Evolutionary conservation across 2,888 invertebrate species (phyloP), one percentile per base, ranked within the genome.

Genomic region (Ommatoiulus sabulosus): DNA sequence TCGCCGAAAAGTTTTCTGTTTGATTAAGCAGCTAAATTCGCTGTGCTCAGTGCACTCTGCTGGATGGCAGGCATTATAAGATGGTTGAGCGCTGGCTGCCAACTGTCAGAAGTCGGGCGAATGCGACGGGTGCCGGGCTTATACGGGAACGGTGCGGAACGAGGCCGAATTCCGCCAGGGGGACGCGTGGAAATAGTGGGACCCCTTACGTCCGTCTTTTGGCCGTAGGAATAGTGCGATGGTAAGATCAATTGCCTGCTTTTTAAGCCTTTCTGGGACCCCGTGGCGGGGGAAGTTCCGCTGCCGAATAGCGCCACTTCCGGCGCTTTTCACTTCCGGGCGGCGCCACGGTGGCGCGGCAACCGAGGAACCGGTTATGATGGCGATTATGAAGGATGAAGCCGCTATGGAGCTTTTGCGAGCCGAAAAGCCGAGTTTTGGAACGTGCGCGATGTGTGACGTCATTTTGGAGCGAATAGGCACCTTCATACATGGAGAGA

Each of bases 11-110:
- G 88, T 89, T 89, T 89, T 89, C 89, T 89, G 89, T 89, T 88
- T 89, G 89, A 89, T 89, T 89, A 89, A 88, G 89, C 89, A 89
- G 89, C 89, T 84, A 89, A 89, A 89, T 89, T 89, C 88, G 88
- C 89, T 84, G 88, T 87, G 88, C 87, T 89, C 88, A 89, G 44
- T 87, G 87, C 89, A 88, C 88, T 87, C 44, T 85, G 44, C 44
- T 44, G 44, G 46, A 85, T 85, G 85, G 85, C 85, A 85, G 46
- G 7, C 85, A 85, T 85, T 85, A 46, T 85, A 88, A 88, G 89
- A 88, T 88, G 89, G 88, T 86, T 35, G 72, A 88, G 84, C 89
- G 48, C 85, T 84, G 84, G 84, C 48, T 63, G 84, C 85, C 44
- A 63, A 63, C 44, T 44, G 87, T 48, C 89, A 87, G 46, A 84